A percentile compares a stretch with the other conserved stretches of the same genome.
phyloP scores from a whole-genome alignment of 1,140 invertebrate genomes.

The Procambarus clarkii region DNA sequence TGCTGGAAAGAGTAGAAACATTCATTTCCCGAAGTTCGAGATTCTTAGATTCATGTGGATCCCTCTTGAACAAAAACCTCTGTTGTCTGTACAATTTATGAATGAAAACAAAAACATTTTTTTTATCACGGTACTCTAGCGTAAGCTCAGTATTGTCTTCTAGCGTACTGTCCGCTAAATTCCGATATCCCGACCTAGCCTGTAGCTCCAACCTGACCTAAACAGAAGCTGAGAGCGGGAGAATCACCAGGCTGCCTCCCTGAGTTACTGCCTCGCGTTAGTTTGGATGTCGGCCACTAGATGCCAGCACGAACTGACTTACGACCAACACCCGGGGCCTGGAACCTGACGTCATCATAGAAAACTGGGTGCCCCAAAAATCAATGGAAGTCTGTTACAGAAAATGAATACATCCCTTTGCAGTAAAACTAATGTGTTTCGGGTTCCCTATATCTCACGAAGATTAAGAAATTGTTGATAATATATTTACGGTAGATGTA shows the following conservation, averaged over 20 bases:
- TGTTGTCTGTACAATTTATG: not conserved
- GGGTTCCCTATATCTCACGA: not conserved
- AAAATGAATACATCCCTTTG: conserved; percentile 49
- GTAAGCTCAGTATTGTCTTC: not conserved
- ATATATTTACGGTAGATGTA: too few relatives aligned
- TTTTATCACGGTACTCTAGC: too few relatives aligned
- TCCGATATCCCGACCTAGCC: not conserved
- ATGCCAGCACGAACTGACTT: conserved; percentile 70
- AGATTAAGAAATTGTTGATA: not conserved
- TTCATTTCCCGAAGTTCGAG: too few relatives aligned
- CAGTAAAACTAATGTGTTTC: conserved; percentile 54
- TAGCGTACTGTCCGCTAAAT: not conserved
- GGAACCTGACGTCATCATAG: conserved; percentile 69
- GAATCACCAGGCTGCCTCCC: conserved; percentile 10
- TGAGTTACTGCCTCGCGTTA: conserved; percentile 61
- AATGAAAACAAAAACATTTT: not conserved
- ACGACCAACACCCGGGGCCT: conserved; percentile 57
- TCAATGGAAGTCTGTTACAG: conserved; percentile 68
- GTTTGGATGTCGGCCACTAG: conserved; percentile 68
- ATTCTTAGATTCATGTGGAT: too few relatives aligned
- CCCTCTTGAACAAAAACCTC: not conserved
- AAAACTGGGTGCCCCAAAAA: conserved; percentile 68
- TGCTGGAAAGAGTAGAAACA: too few relatives aligned
- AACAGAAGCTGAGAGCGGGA: conserved; percentile 14
- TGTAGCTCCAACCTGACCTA: not conserved